Base-by-base conservation (phyloP, 2,113 vertebrate species). In the Xiphophorus maculatus region DNA sequence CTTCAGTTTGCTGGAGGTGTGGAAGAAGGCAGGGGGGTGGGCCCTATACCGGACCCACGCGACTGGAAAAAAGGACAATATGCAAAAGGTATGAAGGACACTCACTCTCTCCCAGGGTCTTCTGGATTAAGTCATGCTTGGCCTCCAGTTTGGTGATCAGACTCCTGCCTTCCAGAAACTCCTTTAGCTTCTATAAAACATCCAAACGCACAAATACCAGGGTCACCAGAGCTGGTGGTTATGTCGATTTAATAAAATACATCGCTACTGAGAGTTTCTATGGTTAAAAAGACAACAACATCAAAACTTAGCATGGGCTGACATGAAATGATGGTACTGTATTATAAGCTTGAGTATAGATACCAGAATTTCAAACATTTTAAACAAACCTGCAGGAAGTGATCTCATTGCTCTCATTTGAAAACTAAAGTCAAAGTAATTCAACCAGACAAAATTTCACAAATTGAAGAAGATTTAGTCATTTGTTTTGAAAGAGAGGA, bases 111-210 rank as follows among this genome's bases (percentile, higher is more conserved):
- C 98, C 98, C 88, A 99, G 90, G 74, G 96, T 96, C 92, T 99
- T 99, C 94, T 99, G 94, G 1, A 99, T 96, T 71, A 99, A 95
- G 86, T 99, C 98, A 0, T 97, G 96, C 93, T 99, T 99, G 93
- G 98, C 97, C 89, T 99, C 96, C 51, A 99, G 96, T 90, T 98
- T 99, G 2, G 98, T 99, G 93, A 99, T 99, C 91, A 99, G 95
- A 93, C 97, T 99, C 91, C 97, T 95, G 79, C 98, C 98, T 85
- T 99, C 97, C 88, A 99, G 95, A 89, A 98, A 99, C 85, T 99
- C 98, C 93, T 99, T 99, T 96, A 99, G 96, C 93, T 99, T 99
- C 98, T 99, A 87, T 66, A 93, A 85, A 27, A 66, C 48, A 72
- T 5, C 69, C n/a, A 76, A 29, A 83, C 2, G 19, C 13, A 80